Conservation (phyloP, 2,797 vertebrate genomes). For the Mus caroli region DNA sequence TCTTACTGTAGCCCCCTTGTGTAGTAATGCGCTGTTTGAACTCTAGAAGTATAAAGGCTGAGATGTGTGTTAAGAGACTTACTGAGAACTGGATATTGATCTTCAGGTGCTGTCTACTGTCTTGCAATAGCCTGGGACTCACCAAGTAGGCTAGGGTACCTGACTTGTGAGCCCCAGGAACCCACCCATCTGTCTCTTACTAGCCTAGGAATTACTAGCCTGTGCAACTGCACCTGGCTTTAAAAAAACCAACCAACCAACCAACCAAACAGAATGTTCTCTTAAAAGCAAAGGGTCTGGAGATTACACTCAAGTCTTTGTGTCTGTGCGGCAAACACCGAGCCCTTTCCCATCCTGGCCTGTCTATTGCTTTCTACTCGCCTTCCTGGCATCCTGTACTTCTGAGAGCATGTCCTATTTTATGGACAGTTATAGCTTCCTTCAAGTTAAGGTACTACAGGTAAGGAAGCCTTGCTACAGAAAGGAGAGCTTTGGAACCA, state of each 20-base stretch:
- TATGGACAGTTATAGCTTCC: not conserved
- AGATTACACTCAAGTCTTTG: not conserved
- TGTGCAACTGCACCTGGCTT: not conserved
- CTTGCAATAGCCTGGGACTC: not conserved
- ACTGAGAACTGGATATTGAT: not conserved
- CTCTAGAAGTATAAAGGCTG: not conserved
- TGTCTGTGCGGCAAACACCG: not conserved
- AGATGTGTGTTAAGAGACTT: not conserved
- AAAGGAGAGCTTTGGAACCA: constrained; percentile 36
- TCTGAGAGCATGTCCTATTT: not conserved
- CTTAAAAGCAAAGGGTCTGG: not conserved
- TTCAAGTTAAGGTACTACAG: not conserved
- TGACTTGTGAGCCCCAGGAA: not conserved
- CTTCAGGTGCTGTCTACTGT: no score
- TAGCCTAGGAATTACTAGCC: not conserved
- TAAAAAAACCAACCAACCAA: not conserved
- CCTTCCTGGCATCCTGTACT: not conserved
- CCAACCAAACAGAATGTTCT: not conserved
- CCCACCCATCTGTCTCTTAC: not conserved
- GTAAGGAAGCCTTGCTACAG: not conserved
- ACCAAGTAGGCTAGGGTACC: not conserved
- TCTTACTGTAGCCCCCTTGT: not conserved
- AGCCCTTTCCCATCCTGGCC: no score
- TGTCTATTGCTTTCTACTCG: not conserved
- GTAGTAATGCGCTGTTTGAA: not conserved